Evolutionary conservation across 2,888 invertebrate genomes (phyloP).

Genomic region (Drosophila crucigera): DNA sequence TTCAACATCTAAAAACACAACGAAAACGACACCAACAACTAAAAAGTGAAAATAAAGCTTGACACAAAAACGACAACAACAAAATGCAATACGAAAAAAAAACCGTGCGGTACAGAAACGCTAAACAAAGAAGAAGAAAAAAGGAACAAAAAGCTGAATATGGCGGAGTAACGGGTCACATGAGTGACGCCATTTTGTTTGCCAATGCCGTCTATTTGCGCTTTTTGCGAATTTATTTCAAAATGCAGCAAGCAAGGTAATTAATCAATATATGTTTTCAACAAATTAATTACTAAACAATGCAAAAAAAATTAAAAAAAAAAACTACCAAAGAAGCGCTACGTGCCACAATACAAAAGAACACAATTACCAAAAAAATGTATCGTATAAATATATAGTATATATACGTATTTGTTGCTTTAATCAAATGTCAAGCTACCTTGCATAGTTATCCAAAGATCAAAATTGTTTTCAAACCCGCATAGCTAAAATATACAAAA

Average conservation of each 20-base stretch:
- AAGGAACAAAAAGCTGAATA: conserved; percentile 61
- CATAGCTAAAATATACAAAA: conserved; percentile 74
- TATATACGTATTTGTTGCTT: conserved; percentile 57
- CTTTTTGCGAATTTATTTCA: conserved; percentile 55
- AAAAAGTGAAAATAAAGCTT: conserved; percentile 25
- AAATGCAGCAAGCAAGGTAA: conserved; percentile 61
- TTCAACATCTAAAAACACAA: conserved; percentile 20
- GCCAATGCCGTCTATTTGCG: conserved; percentile 74
- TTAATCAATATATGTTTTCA: conserved; percentile 70
- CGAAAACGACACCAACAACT: conserved; percentile 39
- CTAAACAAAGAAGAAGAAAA: conserved; percentile 18
- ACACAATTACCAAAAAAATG: conserved; percentile 19
- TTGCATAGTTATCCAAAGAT: conserved; percentile 77
- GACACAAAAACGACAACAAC: conserved; percentile 33
- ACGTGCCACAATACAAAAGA: conserved; percentile 55
- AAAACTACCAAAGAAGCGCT: conserved; percentile 45
- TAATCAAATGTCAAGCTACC: conserved; percentile 70
- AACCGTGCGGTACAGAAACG: conserved; percentile 54
- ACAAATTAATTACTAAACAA: conserved; percentile 69
- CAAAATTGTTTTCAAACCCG: conserved; percentile 74
- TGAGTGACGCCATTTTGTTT: conserved; percentile 77
- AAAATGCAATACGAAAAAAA: conserved; percentile 65
- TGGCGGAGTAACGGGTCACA: conserved; percentile 80
- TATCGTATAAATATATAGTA: conserved; percentile 18
- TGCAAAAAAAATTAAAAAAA: conserved; percentile 17